Base-by-base conservation (phyloP, 2,797 vertebrate species). In the Meriones psammophilus region DNA sequence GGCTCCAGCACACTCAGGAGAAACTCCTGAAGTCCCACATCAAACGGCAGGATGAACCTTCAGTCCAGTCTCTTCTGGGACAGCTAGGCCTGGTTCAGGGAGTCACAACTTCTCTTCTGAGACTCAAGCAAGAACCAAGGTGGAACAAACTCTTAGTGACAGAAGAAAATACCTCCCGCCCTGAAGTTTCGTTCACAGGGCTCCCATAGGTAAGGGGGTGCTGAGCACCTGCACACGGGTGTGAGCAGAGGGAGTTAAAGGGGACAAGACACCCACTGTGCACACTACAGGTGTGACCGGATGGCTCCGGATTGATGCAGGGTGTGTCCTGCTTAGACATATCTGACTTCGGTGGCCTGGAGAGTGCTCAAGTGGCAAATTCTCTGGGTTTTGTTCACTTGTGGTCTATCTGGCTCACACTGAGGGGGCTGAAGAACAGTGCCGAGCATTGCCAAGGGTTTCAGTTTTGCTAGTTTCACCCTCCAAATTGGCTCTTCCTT, bases 381-480 rank as follows among this genome's bases (percentile, higher is more conserved):
- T 85, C 71, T 69, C 56, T 1, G 71, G 77, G 56, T 83, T 74
- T n/a, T 14, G 26, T 39, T 86, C 87, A 58, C 64, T 62, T 89
- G 79, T 22, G 88, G 39, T 92, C 83, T 46, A 4, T 84, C 58
- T 71, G 68, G 69, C 79, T 84, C 81, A 71, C 24, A 77, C 9
- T 84, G 79, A 17, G 81, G 39, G 39, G 73, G 62, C 3, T 89
- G 76, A 28, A 76, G 56, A 33, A 73, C 6, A 42, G 83, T 69
- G 42, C 78, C 28, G 74, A 13, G 20, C n/a, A 22, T 30, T 64
- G 18, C 17, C 39, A 22, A 79, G 24, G 74, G 9, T 15, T 92
- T 62, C 24, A 56, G 77, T 92, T 96, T 88, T 69, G 90, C 54
- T 50, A 54, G 71, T 85, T 87, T 87, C 71, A 69, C 12, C 90